Conservation (phyloP, 2,113 vertebrate species). For the Melanotaenia duboulayi region DNA sequence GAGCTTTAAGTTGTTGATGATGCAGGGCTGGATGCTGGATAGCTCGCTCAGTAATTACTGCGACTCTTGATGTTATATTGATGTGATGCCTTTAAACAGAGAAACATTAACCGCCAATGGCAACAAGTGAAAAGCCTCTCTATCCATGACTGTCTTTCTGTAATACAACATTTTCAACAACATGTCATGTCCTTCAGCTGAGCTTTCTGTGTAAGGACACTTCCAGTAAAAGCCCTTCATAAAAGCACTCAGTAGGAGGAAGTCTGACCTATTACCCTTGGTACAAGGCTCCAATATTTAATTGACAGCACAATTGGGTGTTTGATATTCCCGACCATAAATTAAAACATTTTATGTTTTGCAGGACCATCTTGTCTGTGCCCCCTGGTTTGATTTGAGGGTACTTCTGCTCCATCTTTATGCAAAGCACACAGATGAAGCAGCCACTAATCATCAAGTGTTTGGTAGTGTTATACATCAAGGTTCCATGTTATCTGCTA, state of each 20-base stretch:
- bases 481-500: slow-evolving; percentile 73
- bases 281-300: slow-evolving; percentile 40
- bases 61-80: background rate
- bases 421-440: slow-evolving; percentile 75
- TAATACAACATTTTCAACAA: slow-evolving; percentile 24
- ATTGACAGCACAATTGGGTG: slow-evolving; percentile 28
- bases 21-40: background rate
- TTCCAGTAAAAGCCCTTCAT: slow-evolving; percentile 46
- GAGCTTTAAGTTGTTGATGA: background rate
- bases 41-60: background rate
- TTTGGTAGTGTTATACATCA: slow-evolving; percentile 68
- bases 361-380: slow-evolving; percentile 34
- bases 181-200: slow-evolving; percentile 54
- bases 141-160: slow-evolving; percentile 27
- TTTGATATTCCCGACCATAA: slow-evolving; percentile 67
- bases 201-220: slow-evolving; percentile 45
- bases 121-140: background rate
- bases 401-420: slow-evolving; percentile 63
- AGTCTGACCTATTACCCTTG: slow-evolving; percentile 44
- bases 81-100: background rate
- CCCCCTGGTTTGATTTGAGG: slow-evolving; percentile 65
- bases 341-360: slow-evolving; percentile 56
- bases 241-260: slow-evolving; percentile 57
- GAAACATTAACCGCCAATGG: background rate
- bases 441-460: slow-evolving; percentile 76